phyloP scores from a whole-genome alignment of 1,140 invertebrate genomes.

The Sycophaga agraensis region DNA sequence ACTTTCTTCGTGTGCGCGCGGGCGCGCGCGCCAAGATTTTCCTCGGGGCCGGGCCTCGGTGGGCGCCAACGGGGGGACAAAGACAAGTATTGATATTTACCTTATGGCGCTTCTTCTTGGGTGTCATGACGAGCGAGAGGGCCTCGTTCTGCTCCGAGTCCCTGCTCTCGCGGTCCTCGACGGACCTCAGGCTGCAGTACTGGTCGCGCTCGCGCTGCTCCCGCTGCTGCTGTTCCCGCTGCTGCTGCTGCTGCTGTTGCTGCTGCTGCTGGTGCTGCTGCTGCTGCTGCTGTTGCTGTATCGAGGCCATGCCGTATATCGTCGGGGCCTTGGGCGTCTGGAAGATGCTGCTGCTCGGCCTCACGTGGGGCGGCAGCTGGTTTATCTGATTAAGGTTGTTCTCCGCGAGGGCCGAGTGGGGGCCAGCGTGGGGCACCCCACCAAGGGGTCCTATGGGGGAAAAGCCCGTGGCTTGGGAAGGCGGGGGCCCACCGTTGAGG shows the following conservation, averaged over 20 bases:
- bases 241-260: conserved; percentile 46
- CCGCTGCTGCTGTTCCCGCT: conserved; percentile 42
- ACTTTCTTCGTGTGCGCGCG: too few species aligned
- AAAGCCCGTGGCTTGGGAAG: conserved; percentile 57
- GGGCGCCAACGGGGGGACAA: neutral
- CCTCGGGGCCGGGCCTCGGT: too few species aligned
- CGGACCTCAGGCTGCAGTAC: conserved; percentile 62
- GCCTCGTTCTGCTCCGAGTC: conserved; percentile 90
- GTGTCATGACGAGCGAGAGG: conserved; percentile 87
- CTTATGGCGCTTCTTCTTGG: conserved; percentile 96
- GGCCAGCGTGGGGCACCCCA: conserved; percentile 43
- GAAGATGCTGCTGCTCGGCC: conserved; percentile 72
- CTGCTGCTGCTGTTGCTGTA: conserved; percentile 60
- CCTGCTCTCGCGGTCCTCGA: conserved; percentile 65
- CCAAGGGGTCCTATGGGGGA: conserved; percentile 44
- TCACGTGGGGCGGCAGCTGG: conserved; percentile 68
- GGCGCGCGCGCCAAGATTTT: too few species aligned
- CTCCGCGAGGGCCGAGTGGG: conserved; percentile 55
- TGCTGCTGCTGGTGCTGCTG: conserved; percentile 54
- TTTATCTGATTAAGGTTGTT: conserved; percentile 65
- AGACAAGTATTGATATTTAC: conserved; percentile 44
- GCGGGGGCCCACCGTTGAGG: conserved; percentile 56
- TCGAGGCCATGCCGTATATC: conserved; percentile 59
- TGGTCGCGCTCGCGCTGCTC: conserved; percentile 65
- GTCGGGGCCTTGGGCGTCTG: conserved; percentile 75